phyloP scores from a whole-genome alignment of 1,140 invertebrate species.

The Acromyrmex heyeri region DNA sequence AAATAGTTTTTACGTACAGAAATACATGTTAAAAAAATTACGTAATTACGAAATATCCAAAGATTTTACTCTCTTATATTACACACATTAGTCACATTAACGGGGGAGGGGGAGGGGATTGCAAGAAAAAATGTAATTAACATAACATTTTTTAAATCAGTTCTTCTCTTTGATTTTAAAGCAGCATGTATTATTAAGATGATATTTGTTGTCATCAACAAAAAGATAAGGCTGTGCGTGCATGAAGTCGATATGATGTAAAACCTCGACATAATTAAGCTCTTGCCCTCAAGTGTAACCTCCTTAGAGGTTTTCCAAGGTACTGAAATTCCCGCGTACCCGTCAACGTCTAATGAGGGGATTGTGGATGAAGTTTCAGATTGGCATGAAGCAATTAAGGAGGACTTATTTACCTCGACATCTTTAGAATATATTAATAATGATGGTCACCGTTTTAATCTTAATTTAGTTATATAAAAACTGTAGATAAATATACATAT shows the following conservation, averaged over 20 bases:
- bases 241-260: slow-evolving; percentile 50
- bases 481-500: not conserved
- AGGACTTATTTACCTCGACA: slow-evolving; percentile 59
- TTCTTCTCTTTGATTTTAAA: not conserved
- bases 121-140: not conserved
- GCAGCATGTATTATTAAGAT: not conserved
- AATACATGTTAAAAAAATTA: not conserved
- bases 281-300: slow-evolving; percentile 72
- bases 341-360: slow-evolving; percentile 81
- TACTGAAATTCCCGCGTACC: slow-evolving; percentile 80
- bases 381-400: slow-evolving; percentile 73
- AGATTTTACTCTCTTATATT: not conserved
- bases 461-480: slow-evolving; percentile 7
- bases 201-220: not conserved
- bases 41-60: not conserved
- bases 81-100: not conserved
- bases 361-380: slow-evolving; percentile 78
- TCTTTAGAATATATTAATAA: slow-evolving; percentile 59
- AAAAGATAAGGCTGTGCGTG: slow-evolving; percentile 5
- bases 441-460: not conserved
- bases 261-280: slow-evolving; percentile 79
- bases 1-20: not conserved
- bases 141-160: slow-evolving; percentile 1
- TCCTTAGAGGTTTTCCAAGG: slow-evolving; percentile 81
- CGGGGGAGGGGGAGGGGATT: not conserved